Evolutionary conservation across 2,888 invertebrate species (phyloP).

Genomic region (Callinectes sapidus): DNA sequence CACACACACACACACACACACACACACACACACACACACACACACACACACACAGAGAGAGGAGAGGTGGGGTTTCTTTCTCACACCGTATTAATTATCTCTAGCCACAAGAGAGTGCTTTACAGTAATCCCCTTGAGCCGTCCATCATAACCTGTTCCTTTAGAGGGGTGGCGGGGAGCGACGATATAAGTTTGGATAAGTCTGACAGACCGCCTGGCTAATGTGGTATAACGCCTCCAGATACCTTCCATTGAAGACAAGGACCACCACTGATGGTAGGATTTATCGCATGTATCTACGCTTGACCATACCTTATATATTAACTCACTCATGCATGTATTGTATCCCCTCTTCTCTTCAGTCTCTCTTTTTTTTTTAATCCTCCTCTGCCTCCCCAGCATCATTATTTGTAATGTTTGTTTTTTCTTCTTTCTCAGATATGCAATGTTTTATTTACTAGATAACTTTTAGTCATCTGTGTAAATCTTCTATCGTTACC

Average conservation of each 20-base stretch:
- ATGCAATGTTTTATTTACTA: too few species aligned
- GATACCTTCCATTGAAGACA: background rate
- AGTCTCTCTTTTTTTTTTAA: too few species aligned
- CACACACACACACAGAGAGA: background rate
- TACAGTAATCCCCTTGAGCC: constrained; percentile 14
- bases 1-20: background rate
- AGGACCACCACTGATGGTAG: background rate
- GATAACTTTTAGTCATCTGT: too few species aligned
- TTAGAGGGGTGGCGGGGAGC: background rate
- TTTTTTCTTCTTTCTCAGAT: too few species aligned
- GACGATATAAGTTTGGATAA: constrained; percentile 40
- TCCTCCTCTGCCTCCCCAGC: too few species aligned
- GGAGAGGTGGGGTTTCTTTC: background rate
- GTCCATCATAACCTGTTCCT: constrained; percentile 34
- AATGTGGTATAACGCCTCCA: background rate
- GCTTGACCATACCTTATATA: background rate
- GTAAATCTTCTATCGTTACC: too few species aligned
- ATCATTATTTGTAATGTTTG: too few species aligned
- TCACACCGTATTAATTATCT: background rate
- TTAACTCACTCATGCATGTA: background rate
- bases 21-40: background rate
- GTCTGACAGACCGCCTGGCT: constrained; percentile 28
- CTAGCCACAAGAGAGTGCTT: background rate
- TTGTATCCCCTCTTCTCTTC: too few species aligned
- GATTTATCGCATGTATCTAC: background rate